Conservation (phyloP, 37 sponge, comb jelly and placozoan genomes). For the Axinella damicornis region DNA sequence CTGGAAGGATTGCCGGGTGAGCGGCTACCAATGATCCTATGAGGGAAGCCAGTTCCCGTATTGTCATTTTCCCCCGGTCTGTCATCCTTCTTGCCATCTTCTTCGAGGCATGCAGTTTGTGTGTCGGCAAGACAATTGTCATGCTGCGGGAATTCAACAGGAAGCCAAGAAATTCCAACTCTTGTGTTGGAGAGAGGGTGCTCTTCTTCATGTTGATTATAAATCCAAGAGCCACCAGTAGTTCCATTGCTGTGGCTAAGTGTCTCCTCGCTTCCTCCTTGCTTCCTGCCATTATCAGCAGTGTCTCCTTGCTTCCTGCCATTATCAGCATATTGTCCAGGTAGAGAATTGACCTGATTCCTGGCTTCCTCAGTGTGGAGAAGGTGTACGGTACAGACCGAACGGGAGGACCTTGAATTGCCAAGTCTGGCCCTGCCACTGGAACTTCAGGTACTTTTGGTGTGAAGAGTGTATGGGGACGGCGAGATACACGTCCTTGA, state of each 20-base stretch:
- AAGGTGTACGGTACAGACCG: no score
- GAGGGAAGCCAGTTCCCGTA: conserved; percentile 2
- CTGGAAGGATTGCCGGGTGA: conserved; percentile 18
- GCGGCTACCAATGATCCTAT: conserved; percentile 26
- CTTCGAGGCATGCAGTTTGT: neutral
- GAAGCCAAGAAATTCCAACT: conserved; percentile 40
- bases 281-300: no score
- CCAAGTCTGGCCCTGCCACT: no score
- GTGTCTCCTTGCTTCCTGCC: no score
- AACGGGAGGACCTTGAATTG: no score
- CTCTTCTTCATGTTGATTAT: conserved; percentile 25
- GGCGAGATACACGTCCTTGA: no score
- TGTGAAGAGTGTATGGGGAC: no score
- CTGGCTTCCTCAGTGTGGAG: no score
- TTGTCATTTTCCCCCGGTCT: neutral
- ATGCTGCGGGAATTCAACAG: conserved; percentile 14
- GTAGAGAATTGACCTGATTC: no score
- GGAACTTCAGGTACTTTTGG: no score
- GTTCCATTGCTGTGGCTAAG: neutral
- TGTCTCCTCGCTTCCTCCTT: neutral
- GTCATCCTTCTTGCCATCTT: neutral
- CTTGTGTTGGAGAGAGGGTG: neutral
- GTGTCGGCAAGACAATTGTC: conserved; percentile 7
- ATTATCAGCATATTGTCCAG: no score
- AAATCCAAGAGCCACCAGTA: conserved; percentile 21